These are phyloP conservation scores for Drosophila phalerata DNA, from an alignment of 2,888 invertebrate genomes.

Conservation along the genomic window DNA sequence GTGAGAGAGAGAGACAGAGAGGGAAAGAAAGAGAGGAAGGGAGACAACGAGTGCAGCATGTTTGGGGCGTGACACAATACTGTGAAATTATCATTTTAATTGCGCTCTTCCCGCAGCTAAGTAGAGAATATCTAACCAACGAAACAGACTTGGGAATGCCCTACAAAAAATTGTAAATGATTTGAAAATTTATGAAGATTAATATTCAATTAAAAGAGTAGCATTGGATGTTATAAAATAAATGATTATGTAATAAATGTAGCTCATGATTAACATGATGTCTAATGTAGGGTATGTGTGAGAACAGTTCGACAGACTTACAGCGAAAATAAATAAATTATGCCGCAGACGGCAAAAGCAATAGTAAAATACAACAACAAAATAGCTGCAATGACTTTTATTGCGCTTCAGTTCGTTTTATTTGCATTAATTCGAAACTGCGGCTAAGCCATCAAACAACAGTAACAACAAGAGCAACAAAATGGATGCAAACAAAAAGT, in stretches of 20 bases:
- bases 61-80: slow-evolving; percentile 40
- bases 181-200: not conserved
- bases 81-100: slow-evolving; percentile 76
- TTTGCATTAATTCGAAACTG: slow-evolving; percentile 71
- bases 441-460: slow-evolving; percentile 34
- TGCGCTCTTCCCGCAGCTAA: slow-evolving; percentile 65
- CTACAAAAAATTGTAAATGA: not conserved
- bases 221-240: too few species aligned
- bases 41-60: slow-evolving; percentile 9
- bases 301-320: too few species aligned
- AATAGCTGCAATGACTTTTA: slow-evolving; percentile 56
- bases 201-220: too few species aligned
- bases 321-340: slow-evolving; percentile 62
- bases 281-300: too few species aligned
- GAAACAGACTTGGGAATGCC: not conserved
- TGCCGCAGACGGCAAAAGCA: slow-evolving; percentile 53
- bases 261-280: too few species aligned
- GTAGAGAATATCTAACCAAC: not conserved
- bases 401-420: slow-evolving; percentile 65
- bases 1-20: not conserved
- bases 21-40: not conserved
- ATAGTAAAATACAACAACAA: slow-evolving; percentile 22
- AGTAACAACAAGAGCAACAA: slow-evolving; percentile 21
- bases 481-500: slow-evolving; percentile 44
- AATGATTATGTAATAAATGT: too few species aligned